Conservation (phyloP, 2,797 vertebrate species). For the Eupleurogrammus muticus region DNA sequence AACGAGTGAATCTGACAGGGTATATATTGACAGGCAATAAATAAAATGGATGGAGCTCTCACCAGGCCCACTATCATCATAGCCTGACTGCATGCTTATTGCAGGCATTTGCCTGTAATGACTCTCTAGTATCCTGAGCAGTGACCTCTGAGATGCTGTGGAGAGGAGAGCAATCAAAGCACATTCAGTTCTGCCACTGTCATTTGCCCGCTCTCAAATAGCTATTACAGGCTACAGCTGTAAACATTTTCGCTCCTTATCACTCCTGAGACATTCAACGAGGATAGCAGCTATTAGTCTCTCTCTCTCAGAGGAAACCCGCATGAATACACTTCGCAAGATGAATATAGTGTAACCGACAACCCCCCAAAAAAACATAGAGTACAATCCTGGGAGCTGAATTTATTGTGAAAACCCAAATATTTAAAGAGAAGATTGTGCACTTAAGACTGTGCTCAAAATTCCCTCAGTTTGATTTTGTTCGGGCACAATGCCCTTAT, state of each 20-base stretch:
- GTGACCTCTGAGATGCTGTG: constrained; percentile 56
- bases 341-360: constrained; percentile 39
- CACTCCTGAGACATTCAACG: constrained; percentile 65
- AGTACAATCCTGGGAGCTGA: constrained; percentile 43
- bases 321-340: constrained; percentile 54
- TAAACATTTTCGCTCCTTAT: constrained; percentile 74
- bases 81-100: constrained; percentile 60
- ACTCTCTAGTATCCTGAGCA: constrained; percentile 53
- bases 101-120: constrained; percentile 55
- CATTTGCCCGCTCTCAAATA: constrained; percentile 69
- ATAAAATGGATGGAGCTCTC: constrained; percentile 25
- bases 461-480: constrained; percentile 25
- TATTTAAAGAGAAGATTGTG: constrained; percentile 9
- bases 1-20: not conserved
- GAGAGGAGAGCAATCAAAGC: constrained; percentile 67
- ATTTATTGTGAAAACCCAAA: constrained; percentile 15
- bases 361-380: constrained; percentile 53
- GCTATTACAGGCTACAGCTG: constrained; percentile 75
- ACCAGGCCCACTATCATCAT: constrained; percentile 16
- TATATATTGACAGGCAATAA: constrained; percentile 11
- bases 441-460: not conserved
- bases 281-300: constrained; percentile 63
- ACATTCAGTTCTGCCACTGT: constrained; percentile 63
- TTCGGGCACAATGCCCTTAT: constrained; percentile 24
- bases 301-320: constrained; percentile 62